A percentile compares a stretch with the other conserved stretches of the same genome.
Evolutionary conservation across 2,113 vertebrate genomes (phyloP).

Genomic region (Tretioscincus oriximinensis): DNA sequence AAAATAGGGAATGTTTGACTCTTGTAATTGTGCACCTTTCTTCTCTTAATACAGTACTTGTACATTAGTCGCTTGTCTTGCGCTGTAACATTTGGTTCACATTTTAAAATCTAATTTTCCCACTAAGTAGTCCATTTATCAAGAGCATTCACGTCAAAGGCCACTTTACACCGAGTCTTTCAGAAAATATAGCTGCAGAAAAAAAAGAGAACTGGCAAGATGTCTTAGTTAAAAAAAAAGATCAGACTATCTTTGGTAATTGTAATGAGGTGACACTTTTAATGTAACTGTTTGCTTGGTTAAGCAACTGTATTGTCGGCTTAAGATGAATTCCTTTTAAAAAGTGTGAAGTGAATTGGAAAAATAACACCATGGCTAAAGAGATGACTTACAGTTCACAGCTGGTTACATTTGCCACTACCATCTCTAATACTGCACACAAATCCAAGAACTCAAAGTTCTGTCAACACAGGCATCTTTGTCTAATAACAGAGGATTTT

Average conservation of each 20-base stretch:
- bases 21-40: constrained; percentile 51
- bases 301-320: constrained; percentile 52
- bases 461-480: constrained; percentile 34
- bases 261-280: constrained; percentile 65
- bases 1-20: constrained; percentile 60
- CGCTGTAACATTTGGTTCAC: constrained; percentile 56
- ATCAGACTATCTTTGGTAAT: constrained; percentile 74
- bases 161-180: constrained; percentile 52
- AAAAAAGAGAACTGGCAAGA: constrained; percentile 43
- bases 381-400: constrained; percentile 39
- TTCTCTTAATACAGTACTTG: constrained; percentile 62
- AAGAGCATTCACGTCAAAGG: constrained; percentile 55
- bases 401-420: constrained; percentile 44
- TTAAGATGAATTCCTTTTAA: constrained; percentile 14
- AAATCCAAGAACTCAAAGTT: constrained; percentile 53
- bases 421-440: constrained; percentile 42
- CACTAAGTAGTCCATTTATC: constrained; percentile 55
- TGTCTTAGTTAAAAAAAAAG: constrained; percentile 56
- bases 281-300: constrained; percentile 54
- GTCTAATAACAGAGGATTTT: constrained; percentile 43
- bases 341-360: constrained; percentile 9
- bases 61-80: constrained; percentile 45
- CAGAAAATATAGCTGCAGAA: constrained; percentile 44
- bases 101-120: constrained; percentile 50
- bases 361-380: constrained; percentile 35